These are phyloP conservation scores for Alfaro cultratus DNA, from an alignment of 2,797 vertebrate species.

Conservation along the genomic window DNA sequence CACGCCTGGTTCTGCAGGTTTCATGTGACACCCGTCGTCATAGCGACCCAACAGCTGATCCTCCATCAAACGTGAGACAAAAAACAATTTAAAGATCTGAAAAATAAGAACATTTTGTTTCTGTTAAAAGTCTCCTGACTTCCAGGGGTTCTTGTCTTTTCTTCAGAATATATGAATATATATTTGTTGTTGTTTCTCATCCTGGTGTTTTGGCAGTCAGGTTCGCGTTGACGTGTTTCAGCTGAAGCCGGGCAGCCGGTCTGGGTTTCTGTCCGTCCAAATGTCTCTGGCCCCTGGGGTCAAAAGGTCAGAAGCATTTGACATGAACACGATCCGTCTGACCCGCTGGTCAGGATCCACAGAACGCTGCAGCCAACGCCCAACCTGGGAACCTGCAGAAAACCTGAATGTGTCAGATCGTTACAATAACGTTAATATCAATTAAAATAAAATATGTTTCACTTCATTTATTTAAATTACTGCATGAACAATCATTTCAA, in stretches of 20 bases:
- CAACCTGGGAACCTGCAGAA: too few species aligned
- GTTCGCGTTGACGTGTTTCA: constrained; percentile 65
- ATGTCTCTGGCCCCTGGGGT: constrained; percentile 26
- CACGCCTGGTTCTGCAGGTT: background rate
- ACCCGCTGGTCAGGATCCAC: constrained; percentile 27
- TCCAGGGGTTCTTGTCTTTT: constrained; percentile 27
- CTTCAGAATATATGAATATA: constrained; percentile 18
- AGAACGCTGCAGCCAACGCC: background rate
- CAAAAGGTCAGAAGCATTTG: constrained; percentile 51
- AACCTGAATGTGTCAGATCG: background rate
- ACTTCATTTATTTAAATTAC: background rate
- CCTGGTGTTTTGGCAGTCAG: constrained; percentile 56
- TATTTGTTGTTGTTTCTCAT: constrained; percentile 53
- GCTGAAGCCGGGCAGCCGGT: constrained; percentile 29
- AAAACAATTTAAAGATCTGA: constrained; percentile 4
- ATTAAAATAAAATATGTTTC: background rate
- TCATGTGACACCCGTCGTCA: background rate
- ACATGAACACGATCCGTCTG: constrained; percentile 47
- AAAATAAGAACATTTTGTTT: background rate
- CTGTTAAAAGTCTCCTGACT: constrained; percentile 5
- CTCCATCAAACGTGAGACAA: background rate
- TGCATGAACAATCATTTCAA: too few species aligned
- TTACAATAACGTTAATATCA: background rate
- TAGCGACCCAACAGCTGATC: background rate
- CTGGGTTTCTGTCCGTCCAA: background rate